phyloP scores from a whole-genome alignment of 2,888 invertebrate species.

The Belgica antarctica region DNA sequence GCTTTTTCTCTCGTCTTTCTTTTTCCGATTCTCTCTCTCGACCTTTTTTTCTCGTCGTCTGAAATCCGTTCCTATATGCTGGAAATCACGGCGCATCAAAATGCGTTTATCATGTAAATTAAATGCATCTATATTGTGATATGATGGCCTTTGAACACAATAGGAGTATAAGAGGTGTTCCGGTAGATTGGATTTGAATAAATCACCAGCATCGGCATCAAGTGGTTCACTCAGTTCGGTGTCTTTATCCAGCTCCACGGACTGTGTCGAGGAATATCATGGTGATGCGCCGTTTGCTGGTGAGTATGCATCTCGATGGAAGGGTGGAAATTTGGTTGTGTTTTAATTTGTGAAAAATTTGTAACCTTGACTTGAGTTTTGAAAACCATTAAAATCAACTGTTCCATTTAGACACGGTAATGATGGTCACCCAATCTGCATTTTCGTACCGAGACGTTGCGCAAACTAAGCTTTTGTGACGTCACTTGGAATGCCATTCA shows the following conservation, averaged over 20 bases:
- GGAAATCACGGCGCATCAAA: constrained; percentile 17
- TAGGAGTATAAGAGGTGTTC: constrained; percentile 44
- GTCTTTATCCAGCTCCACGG: constrained; percentile 72
- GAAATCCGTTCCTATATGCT: too few species aligned
- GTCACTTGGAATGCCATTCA: too few species aligned
- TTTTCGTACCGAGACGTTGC: too few species aligned
- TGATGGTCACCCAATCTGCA: too few species aligned
- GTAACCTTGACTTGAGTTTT: too few species aligned
- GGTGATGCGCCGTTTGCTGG: constrained; percentile 86
- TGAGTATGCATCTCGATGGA: too few species aligned
- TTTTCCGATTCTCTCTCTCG: neutral
- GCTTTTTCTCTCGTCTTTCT: constrained; percentile 26
- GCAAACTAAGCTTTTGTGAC: too few species aligned
- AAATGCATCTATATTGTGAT: constrained; percentile 10
- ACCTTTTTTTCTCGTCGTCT: neutral
- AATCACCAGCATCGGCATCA: constrained; percentile 52
- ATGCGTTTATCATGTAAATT: constrained; percentile 14
- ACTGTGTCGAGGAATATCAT: constrained; percentile 79
- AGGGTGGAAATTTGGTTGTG: too few species aligned
- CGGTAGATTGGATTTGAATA: constrained; percentile 42
- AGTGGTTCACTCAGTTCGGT: constrained; percentile 73
- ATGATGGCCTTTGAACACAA: neutral
- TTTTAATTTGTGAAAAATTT: too few species aligned
- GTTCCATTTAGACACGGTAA: too few species aligned
- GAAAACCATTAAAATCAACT: too few species aligned